These are phyloP conservation scores for Ecdyonurus torrentis DNA, from an alignment of 2,888 invertebrate species.

Conservation along the genomic window DNA sequence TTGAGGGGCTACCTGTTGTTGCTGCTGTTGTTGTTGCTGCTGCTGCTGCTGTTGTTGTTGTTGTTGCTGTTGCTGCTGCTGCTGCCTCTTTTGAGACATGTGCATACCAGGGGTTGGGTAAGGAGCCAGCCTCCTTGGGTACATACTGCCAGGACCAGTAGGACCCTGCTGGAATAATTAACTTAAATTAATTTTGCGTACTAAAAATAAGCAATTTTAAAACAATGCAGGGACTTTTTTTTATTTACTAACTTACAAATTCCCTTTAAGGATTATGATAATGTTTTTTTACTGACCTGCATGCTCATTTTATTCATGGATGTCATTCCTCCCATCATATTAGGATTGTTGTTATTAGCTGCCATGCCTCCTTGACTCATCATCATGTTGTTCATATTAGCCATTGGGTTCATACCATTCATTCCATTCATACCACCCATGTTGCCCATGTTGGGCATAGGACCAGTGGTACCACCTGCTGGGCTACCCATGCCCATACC, in stretches of 20 bases:
- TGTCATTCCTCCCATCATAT: constrained; percentile 18
- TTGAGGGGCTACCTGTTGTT: constrained; percentile 9
- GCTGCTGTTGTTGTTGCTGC: constrained; percentile 24
- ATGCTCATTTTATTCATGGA: constrained; percentile 16
- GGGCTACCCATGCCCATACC: constrained; percentile 36
- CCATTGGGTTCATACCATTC: constrained; percentile 38
- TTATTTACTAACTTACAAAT: not conserved
- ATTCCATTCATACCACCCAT: constrained; percentile 29
- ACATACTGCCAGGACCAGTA: constrained; percentile 25
- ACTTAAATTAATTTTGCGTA: not conserved
- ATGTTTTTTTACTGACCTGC: constrained; percentile 28
- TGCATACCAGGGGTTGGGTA: constrained; percentile 77
- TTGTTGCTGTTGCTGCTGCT: constrained; percentile 16
- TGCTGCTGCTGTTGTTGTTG: constrained; percentile 16
- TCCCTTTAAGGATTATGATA: too few species aligned
- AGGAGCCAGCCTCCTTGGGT: constrained; percentile 66
- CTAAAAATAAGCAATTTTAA: not conserved
- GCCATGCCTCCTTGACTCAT: constrained; percentile 21
- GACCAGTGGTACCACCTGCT: constrained; percentile 19
- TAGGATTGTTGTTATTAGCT: constrained; percentile 18
- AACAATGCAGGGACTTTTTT: constrained; percentile 8
- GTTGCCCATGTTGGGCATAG: constrained; percentile 32
- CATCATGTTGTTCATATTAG: constrained; percentile 48
- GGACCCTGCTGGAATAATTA: constrained; percentile 13
- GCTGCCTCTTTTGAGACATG: constrained; percentile 59